Evolutionary conservation across 2,888 invertebrate species (phyloP).

Genomic region (Heliothis peltigera): DNA sequence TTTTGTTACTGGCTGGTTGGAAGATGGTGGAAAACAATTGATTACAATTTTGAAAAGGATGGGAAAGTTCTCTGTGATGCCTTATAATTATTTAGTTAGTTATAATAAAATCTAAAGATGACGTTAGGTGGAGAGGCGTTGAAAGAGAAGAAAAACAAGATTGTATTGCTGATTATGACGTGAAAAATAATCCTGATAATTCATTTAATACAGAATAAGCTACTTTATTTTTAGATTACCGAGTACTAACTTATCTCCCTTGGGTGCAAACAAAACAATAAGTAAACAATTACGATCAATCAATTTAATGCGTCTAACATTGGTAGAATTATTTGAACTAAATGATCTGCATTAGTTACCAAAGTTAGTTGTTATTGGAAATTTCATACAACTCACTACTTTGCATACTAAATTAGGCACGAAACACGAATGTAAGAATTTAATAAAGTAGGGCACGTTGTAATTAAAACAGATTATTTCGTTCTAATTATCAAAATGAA

Average conservation of each 20-base stretch:
- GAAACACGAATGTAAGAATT: constrained; percentile 23
- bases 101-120: no score
- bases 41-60: no score
- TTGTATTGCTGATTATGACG: no score
- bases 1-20: background rate
- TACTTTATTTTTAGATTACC: background rate
- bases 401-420: constrained; percentile 6
- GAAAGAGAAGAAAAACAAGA: no score
- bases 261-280: constrained; percentile 4
- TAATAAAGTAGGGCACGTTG: constrained; percentile 36
- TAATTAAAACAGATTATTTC: constrained; percentile 43
- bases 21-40: background rate
- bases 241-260: background rate
- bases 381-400: background rate
- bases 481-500: constrained; percentile 50
- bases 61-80: no score
- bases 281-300: constrained; percentile 10
- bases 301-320: constrained; percentile 4
- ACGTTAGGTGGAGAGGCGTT: no score
- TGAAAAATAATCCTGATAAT: background rate
- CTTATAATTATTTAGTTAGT: no score
- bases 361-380: constrained; percentile 11
- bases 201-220: background rate
- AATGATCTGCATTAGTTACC: constrained; percentile 7
- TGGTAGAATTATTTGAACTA: constrained; percentile 3